Conservation (phyloP, 2,797 vertebrate species). For the Falco rusticolus region DNA sequence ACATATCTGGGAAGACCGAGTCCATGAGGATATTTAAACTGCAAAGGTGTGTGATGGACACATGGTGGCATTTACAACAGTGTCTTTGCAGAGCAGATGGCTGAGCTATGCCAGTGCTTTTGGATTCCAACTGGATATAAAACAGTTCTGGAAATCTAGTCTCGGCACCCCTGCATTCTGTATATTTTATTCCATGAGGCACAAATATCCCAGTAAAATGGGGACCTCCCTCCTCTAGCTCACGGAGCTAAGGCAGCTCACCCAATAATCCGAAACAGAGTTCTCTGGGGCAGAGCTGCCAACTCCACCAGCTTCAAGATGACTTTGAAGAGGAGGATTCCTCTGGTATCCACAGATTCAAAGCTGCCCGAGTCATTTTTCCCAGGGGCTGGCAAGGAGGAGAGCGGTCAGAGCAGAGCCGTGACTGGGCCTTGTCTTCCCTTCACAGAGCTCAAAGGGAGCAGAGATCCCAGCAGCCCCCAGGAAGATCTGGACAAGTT, state of each 20-base stretch:
- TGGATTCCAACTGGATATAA: not conserved
- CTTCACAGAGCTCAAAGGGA: not conserved
- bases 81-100: not conserved
- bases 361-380: not conserved
- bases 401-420: not conserved
- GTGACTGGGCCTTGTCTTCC: not conserved
- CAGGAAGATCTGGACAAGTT: not conserved
- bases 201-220: not conserved
- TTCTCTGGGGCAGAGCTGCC: slow-evolving; percentile 22
- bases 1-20: accelerated
- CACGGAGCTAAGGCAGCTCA: not conserved
- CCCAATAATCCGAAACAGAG: slow-evolving; percentile 52
- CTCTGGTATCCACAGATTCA: not conserved
- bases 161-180: not conserved
- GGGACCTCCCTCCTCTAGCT: not conserved
- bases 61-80: not conserved
- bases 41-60: not conserved
- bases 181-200: not conserved
- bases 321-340: slow-evolving; percentile 62
- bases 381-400: slow-evolving; percentile 25
- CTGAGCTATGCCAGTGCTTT: not conserved
- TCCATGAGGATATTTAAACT: not conserved
- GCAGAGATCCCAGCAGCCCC: not conserved
- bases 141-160: not conserved
- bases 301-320: slow-evolving; percentile 66